These are phyloP conservation scores for Apodemia zela DNA, from an alignment of 2,888 invertebrate species.

Conservation along the genomic window DNA sequence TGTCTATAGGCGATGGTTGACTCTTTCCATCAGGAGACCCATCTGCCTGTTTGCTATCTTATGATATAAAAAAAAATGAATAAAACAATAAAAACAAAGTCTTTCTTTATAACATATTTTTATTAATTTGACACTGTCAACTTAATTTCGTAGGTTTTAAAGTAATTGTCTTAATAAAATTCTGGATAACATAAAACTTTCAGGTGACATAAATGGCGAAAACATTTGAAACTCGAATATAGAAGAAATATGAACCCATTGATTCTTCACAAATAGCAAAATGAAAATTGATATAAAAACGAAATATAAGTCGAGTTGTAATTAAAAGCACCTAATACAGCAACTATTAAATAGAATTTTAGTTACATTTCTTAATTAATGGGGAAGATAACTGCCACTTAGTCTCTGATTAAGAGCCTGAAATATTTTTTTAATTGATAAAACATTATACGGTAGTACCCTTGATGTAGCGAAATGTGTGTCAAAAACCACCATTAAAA, in stretches of 20 bases:
- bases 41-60: too few species aligned
- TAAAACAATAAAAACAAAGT: slow-evolving; percentile 58
- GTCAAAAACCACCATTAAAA: too few species aligned
- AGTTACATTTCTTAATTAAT: too few species aligned
- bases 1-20: too few species aligned
- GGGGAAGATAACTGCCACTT: too few species aligned
- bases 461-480: too few species aligned
- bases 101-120: slow-evolving; percentile 63
- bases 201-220: slow-evolving; percentile 22
- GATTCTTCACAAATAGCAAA: not conserved
- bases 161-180: slow-evolving; percentile 38
- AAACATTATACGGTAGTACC: too few species aligned
- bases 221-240: slow-evolving; percentile 24
- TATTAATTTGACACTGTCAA: slow-evolving; percentile 76
- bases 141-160: slow-evolving; percentile 56
- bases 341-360: too few species aligned
- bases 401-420: too few species aligned
- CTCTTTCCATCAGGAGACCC: too few species aligned
- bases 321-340: not conserved
- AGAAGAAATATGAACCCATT: not conserved
- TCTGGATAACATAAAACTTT: slow-evolving; percentile 34
- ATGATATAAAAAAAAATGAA: too few species aligned
- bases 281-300: not conserved
- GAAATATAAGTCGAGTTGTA: not conserved
- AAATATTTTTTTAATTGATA: too few species aligned